Base-by-base conservation (phyloP, 2,888 invertebrate genomes). In the Volucella zonaria region DNA sequence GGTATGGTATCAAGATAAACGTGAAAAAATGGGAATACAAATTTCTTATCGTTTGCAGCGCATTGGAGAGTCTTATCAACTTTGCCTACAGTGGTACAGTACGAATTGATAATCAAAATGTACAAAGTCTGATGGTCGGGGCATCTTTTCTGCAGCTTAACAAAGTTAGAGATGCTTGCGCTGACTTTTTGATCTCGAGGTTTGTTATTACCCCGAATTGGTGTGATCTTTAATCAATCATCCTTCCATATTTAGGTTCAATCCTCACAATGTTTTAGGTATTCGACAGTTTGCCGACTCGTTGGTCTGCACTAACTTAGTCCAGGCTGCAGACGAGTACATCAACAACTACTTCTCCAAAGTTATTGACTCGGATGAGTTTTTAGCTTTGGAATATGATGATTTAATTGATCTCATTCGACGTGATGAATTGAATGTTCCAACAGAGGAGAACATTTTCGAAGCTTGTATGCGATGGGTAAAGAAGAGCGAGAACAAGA, bases 81-180 rank as follows among this genome's bases (percentile, higher is more conserved):
- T 97, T 95, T 93, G 96, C 97, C 0, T 97, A 97, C 91, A 96
- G 95, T 87, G 97, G 95, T 1, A 93, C 94, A 87, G 94, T 97
- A 8, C 94, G 94, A 79, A 94, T 97, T 73, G 95, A 95, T 89
- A 95, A 95, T 88, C 93, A 93, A 87, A 97, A 97, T 92, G 97
- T 97, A 0, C 97, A 97, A 90, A 95, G 95, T 87, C 93, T 97
- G 45, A 95, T 97, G 94, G 95, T 96, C 66, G 97, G 96, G 12
- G 96, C 97, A 8, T 96, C 96, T 14, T 97, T 96, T 91, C 93
- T 97, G 47, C 96, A 97, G 89, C 91, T 97, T 66, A 94, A 94
- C 87, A 94, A 95, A 92, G 96, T 97, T 0, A 94, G 96, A 86
- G 95, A 96, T 89, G 96, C 96, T 1, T 97, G 97, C 91, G 96